These are phyloP conservation scores for Lagodon rhomboides DNA, from an alignment of 2,797 vertebrate genomes.

Conservation along the genomic window DNA sequence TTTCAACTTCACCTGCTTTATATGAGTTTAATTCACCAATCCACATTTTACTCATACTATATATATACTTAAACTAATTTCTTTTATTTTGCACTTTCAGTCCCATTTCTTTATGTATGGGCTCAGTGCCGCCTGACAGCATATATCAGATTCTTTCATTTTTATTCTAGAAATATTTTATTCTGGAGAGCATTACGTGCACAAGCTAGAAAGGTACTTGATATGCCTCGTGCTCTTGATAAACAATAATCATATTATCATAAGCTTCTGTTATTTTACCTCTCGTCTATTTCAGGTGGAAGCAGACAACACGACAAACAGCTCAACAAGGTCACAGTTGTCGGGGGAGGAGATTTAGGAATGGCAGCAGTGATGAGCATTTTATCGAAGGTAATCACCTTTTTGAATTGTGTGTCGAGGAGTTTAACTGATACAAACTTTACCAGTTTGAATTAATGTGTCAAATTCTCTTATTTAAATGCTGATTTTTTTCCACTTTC, in stretches of 20 bases:
- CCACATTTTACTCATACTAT: too few relatives aligned
- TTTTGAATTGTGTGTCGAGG: not conserved
- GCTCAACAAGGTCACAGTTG: constrained; percentile 90
- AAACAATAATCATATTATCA: not conserved
- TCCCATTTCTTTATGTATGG: too few relatives aligned
- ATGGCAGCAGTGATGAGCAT: constrained; percentile 93
- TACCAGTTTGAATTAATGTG: not conserved
- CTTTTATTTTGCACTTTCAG: too few relatives aligned
- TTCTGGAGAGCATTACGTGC: too few relatives aligned
- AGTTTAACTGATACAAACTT: not conserved
- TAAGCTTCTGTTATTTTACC: not conserved
- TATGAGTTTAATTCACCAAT: too few relatives aligned
- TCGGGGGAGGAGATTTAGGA: constrained; percentile 95
- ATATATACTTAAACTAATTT: too few relatives aligned
- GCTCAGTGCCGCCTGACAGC: too few relatives aligned
- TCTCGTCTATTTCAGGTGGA: constrained; percentile 60
- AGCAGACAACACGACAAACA: constrained; percentile 65
- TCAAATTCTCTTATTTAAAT: not conserved
- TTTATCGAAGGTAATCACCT: constrained; percentile 89
- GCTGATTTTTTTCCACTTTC: not conserved
- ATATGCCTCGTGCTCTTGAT: not conserved
- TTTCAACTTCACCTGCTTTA: too few relatives aligned
- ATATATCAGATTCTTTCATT: too few relatives aligned
- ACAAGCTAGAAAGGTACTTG: not conserved
- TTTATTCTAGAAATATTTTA: too few relatives aligned